Percentiles rank a stretch among this genome's conserved stretches.
Conservation (phyloP, 1,140 invertebrate genomes). For the Goniozus legneri region DNA sequence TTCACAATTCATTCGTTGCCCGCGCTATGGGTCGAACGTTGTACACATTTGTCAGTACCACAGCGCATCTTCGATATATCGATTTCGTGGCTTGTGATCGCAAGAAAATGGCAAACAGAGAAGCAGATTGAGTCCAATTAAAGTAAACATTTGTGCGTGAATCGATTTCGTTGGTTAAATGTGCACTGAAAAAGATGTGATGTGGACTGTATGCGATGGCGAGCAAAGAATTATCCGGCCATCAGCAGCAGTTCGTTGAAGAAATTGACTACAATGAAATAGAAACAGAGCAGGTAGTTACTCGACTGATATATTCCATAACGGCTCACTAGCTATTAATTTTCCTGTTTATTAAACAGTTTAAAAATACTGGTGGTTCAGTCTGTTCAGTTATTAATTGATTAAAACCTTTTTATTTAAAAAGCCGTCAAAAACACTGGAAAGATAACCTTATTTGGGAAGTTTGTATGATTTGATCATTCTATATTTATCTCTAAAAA, state of each 20-base stretch:
- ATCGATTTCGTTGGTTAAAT: slow-evolving; percentile 21
- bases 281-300: slow-evolving; percentile 54
- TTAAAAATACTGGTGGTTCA: too few species aligned
- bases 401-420: too few species aligned
- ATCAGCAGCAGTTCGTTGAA: slow-evolving; percentile 58
- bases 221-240: slow-evolving; percentile 41
- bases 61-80: too few species aligned
- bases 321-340: background rate
- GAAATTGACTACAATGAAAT: slow-evolving; percentile 62
- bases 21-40: too few species aligned
- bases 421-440: too few species aligned
- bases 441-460: too few species aligned
- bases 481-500: too few species aligned
- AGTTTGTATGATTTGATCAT: too few species aligned
- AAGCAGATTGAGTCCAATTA: slow-evolving; percentile 18
- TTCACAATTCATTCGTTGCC: too few species aligned
- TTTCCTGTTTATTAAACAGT: background rate
- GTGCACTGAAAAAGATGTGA: slow-evolving; percentile 32
- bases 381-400: too few species aligned
- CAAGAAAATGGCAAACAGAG: slow-evolving; percentile 23
- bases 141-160: slow-evolving; percentile 19
- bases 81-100: too few species aligned
- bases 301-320: slow-evolving; percentile 5
- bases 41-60: too few species aligned
- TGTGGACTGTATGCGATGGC: slow-evolving; percentile 50